These are phyloP conservation scores for Drosophila repleta DNA, from an alignment of 1,140 invertebrate genomes.

Conservation along the genomic window DNA sequence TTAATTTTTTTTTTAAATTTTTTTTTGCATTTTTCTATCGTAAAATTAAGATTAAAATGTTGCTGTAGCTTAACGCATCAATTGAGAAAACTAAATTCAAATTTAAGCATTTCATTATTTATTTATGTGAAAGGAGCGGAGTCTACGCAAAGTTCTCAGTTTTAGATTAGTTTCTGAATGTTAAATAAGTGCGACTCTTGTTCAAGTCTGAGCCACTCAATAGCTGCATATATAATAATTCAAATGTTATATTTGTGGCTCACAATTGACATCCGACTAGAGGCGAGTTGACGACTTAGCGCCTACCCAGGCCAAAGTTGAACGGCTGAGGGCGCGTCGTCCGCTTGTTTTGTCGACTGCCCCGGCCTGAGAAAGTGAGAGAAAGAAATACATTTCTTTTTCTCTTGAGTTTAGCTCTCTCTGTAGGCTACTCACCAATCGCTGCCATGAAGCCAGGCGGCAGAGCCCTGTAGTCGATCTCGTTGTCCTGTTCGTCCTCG, in stretches of 20 bases:
- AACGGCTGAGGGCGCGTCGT: slow-evolving; percentile 68
- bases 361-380: slow-evolving; percentile 41
- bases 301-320: slow-evolving; percentile 77
- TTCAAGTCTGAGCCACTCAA: slow-evolving; percentile 39
- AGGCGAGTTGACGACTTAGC: slow-evolving; percentile 55
- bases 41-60: slow-evolving; percentile 50
- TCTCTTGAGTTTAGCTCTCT: no score
- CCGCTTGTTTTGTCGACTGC: slow-evolving; percentile 56
- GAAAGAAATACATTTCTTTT: background rate
- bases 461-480: slow-evolving; percentile 55
- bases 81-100: slow-evolving; percentile 44
- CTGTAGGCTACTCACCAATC: slow-evolving; percentile 10
- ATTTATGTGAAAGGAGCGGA: slow-evolving; percentile 12
- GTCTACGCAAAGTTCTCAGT: slow-evolving; percentile 36
- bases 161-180: slow-evolving; percentile 53
- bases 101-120: slow-evolving; percentile 36
- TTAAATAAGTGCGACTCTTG: slow-evolving; percentile 35
- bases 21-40: slow-evolving; percentile 36
- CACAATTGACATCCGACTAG: slow-evolving; percentile 53
- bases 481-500: slow-evolving; percentile 68
- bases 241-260: slow-evolving; percentile 9
- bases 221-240: slow-evolving; percentile 38
- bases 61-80: slow-evolving; percentile 31
- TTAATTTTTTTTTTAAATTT: slow-evolving; percentile 8
- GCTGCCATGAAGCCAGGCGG: slow-evolving; percentile 51